phyloP scores from a whole-genome alignment of 2,797 vertebrate genomes.

The Potorous gilbertii region DNA sequence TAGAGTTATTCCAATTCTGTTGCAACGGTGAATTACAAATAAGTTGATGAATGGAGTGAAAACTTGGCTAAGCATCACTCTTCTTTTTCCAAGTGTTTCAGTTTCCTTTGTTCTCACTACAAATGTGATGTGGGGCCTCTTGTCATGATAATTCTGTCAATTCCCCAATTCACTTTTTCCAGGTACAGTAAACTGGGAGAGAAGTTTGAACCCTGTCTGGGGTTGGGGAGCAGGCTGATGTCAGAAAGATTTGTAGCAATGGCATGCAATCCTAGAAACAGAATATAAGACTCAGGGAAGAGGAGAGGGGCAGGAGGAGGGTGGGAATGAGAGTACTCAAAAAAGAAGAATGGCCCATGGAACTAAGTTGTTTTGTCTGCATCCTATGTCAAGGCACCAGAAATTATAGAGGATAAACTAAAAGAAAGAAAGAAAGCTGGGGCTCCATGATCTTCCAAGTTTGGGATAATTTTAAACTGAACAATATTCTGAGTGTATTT shows the following conservation, averaged over 20 bases:
- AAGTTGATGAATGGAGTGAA: not conserved
- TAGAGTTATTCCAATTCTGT: not conserved
- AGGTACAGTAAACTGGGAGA: not conserved
- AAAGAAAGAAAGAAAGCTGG: conserved; percentile 73
- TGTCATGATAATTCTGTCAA: not conserved
- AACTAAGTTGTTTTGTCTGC: conserved; percentile 74
- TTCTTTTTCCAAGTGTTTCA: not conserved
- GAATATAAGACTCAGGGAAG: conserved; percentile 65
- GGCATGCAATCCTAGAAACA: conserved; percentile 63
- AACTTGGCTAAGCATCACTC: not conserved
- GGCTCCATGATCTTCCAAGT: conserved; percentile 78
- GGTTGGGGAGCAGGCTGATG: conserved; percentile 10
- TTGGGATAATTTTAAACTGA: conserved; percentile 81
- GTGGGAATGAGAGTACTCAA: conserved; percentile 28
- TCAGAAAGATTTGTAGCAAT: conserved; percentile 35
- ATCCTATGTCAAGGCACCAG: conserved; percentile 71
- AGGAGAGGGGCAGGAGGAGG: not conserved
- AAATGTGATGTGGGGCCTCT: not conserved
- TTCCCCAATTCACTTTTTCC: not conserved
- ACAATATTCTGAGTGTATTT: conserved; percentile 74
- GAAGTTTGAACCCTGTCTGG: conserved; percentile 48
- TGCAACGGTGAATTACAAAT: not conserved
- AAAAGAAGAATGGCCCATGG: conserved; percentile 63
- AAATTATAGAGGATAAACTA: conserved; percentile 78
- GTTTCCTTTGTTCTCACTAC: not conserved